Percentiles rank a stretch among this genome's conserved stretches.
Conservation (phyloP, 2,113 vertebrate genomes). For the Neolamprologus falcicula region DNA sequence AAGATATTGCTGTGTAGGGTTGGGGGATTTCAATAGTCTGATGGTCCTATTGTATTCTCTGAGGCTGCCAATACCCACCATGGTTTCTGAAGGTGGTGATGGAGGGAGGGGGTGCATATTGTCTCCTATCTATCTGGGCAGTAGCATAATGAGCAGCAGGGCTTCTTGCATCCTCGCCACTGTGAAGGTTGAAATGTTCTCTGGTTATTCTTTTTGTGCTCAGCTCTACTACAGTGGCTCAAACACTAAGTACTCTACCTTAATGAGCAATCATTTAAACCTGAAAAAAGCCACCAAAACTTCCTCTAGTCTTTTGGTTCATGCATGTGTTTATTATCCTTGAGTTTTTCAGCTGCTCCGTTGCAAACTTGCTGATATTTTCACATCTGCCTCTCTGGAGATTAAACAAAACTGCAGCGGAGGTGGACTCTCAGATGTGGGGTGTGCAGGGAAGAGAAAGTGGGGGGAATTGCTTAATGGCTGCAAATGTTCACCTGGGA, state of each 20-base stretch:
- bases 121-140: neutral
- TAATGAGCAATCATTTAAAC: neutral
- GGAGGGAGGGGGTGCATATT: neutral
- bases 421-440: neutral
- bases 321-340: neutral
- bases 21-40: neutral
- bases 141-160: neutral
- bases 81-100: neutral
- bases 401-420: neutral
- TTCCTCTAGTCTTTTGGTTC: neutral
- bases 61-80: neutral
- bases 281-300: rapidly evolving
- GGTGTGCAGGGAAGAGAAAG: neutral
- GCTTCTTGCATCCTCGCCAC: neutral
- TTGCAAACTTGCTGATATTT: neutral
- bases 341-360: neutral
- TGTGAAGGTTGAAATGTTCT: neutral
- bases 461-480: neutral
- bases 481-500: neutral
- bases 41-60: neutral
- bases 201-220: neutral
- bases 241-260: neutral
- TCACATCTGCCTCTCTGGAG: neutral
- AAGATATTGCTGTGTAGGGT: neutral
- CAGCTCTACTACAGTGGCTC: neutral